phyloP scores from a whole-genome alignment of 1,140 invertebrate species.

The Apis florea region DNA sequence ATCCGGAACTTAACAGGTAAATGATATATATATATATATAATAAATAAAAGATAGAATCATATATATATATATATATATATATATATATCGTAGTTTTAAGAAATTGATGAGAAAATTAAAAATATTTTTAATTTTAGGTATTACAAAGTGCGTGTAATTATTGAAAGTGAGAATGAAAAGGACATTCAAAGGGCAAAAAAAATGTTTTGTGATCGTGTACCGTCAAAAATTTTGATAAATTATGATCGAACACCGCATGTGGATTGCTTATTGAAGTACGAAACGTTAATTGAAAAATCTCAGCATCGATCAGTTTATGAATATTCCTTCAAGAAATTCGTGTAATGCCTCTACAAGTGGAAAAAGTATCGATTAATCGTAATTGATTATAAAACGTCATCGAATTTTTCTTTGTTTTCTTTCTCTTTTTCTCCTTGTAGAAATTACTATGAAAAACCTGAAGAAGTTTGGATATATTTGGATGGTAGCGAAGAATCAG shows the following conservation, averaged over 20 bases:
- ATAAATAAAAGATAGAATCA: background rate
- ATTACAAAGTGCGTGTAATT: constrained; percentile 80
- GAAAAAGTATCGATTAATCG: constrained; percentile 42
- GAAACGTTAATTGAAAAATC: constrained; percentile 58
- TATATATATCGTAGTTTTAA: constrained; percentile 11
- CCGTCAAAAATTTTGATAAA: constrained; percentile 67
- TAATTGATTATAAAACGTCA: background rate
- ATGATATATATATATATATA: background rate
- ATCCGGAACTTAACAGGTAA: constrained; percentile 79
- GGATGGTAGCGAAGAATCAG: constrained; percentile 63
- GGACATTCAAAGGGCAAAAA: constrained; percentile 73
- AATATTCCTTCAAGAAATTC: constrained; percentile 63
- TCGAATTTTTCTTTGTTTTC: constrained; percentile 28
- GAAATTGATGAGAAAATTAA: constrained; percentile 11
- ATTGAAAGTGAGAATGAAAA: constrained; percentile 77
- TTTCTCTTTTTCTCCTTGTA: constrained; percentile 47
- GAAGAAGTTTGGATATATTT: constrained; percentile 63
- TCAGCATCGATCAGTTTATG: constrained; percentile 58
- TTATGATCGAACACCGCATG: constrained; percentile 64
- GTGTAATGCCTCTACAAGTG: constrained; percentile 58
- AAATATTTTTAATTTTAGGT: constrained; percentile 65
- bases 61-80: background rate
- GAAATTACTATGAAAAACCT: constrained; percentile 62
- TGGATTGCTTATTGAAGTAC: constrained; percentile 64
- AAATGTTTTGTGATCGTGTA: constrained; percentile 75